Conservation (phyloP, 2,888 invertebrate genomes). For the Dicyrtoma fusca region DNA sequence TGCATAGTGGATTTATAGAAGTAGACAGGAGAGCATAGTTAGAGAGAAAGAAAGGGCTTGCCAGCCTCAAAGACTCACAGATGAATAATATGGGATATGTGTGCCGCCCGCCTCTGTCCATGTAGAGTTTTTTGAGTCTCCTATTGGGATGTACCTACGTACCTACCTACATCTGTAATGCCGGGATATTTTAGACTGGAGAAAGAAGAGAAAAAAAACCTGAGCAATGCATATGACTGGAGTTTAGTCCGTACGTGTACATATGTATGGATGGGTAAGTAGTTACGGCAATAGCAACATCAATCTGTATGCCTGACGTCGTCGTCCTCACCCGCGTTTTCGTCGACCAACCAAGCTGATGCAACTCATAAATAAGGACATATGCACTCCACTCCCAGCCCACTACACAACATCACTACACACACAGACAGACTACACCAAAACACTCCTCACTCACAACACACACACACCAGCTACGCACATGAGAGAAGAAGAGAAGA, state of each 20-base stretch:
- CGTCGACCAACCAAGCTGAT: conserved; percentile 41
- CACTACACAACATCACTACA: conserved; percentile 13
- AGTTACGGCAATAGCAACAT: conserved; percentile 34
- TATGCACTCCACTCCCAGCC: too few species aligned
- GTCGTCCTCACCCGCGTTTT: conserved; percentile 39
- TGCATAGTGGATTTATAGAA: conserved; percentile 29
- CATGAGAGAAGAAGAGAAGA: conserved; percentile 14
- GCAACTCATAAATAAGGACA: conserved; percentile 42
- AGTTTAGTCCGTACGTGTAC: background rate
- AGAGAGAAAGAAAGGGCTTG: conserved; percentile 23
- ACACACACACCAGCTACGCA: conserved; percentile 9
- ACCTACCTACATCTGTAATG: too few species aligned
- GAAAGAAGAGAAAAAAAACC: conserved; percentile 33
- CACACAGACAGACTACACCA: conserved; percentile 25
- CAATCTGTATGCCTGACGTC: conserved; percentile 40
- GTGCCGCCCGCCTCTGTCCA: conserved; percentile 12
- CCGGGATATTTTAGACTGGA: background rate
- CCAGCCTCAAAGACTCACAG: conserved; percentile 2
- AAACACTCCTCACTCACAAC: conserved; percentile 2
- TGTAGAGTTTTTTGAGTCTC: background rate
- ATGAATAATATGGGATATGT: conserved; percentile 39
- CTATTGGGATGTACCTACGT: background rate
- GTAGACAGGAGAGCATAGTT: conserved; percentile 26
- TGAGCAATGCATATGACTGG: conserved; percentile 28
- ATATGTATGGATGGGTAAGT: background rate